phyloP scores from a whole-genome alignment of 1,140 invertebrate genomes.

The Chymomyza costata region DNA sequence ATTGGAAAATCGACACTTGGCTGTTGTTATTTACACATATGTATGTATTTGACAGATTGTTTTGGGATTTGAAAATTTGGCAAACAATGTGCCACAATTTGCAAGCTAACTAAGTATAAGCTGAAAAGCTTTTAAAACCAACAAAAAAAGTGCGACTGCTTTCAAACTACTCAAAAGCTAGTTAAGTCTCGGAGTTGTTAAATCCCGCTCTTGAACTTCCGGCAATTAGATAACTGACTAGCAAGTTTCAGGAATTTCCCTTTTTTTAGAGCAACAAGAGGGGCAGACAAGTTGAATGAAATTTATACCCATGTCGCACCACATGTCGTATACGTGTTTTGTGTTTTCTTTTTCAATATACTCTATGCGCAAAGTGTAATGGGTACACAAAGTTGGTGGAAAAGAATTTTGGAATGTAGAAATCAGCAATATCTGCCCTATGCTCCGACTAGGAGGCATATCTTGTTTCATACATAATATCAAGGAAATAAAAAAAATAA shows the following conservation, averaged over 20 bases:
- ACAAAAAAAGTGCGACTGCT: conserved; percentile 1
- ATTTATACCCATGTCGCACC: conserved; percentile 39
- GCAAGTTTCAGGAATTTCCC: conserved; percentile 11
- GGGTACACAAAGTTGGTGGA: too few species aligned
- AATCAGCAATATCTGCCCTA: too few species aligned
- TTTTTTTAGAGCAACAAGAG: too few species aligned
- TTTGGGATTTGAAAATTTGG: conserved; percentile 50
- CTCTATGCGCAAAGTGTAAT: too few species aligned
- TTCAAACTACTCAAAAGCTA: conserved; percentile 5
- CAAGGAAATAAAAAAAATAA: too few species aligned
- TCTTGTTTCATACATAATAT: too few species aligned
- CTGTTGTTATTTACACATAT: not conserved
- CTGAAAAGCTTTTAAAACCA: conserved; percentile 44
- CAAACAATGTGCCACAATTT: conserved; percentile 60
- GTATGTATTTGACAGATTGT: conserved; percentile 33
- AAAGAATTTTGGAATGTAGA: too few species aligned
- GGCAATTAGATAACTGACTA: conserved; percentile 44
- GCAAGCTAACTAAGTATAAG: conserved; percentile 60
- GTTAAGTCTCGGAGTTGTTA: conserved; percentile 9
- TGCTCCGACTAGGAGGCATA: too few species aligned
- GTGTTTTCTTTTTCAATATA: too few species aligned
- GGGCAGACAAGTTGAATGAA: conserved; percentile 12
- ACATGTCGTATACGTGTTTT: conserved; percentile 59
- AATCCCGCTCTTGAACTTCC: conserved; percentile 55
- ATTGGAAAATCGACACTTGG: conserved; percentile 29